Evolutionary conservation across 2,888 invertebrate species (phyloP).

Genomic region (Drosophila infuscata): DNA sequence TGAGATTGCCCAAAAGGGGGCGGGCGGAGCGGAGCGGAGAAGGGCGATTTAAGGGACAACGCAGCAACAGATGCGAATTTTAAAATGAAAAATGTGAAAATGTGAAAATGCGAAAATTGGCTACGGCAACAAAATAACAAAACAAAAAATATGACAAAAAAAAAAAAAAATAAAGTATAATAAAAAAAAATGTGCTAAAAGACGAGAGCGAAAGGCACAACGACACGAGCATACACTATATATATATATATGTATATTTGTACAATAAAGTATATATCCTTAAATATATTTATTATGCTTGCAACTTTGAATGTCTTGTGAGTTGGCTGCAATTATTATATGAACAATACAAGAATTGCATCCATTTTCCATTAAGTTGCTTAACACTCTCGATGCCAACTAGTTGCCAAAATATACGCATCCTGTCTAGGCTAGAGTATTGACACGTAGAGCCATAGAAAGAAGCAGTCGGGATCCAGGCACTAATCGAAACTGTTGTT

Average conservation of each 20-base stretch:
- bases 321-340: too few relatives aligned
- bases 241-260: neutral
- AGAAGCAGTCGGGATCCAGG: constrained; percentile 17
- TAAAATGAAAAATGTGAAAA: constrained; percentile 55
- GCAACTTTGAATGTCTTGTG: neutral
- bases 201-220: neutral
- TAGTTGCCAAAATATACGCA: neutral
- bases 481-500: constrained; percentile 39
- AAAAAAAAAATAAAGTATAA: constrained; percentile 5
- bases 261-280: neutral
- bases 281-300: neutral
- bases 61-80: constrained; percentile 68
- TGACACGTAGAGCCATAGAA: constrained; percentile 23
- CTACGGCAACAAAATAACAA: constrained; percentile 53
- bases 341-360: too few relatives aligned
- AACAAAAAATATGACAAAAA: constrained; percentile 7
- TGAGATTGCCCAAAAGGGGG: neutral
- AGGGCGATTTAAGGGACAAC: constrained; percentile 4
- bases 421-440: constrained; percentile 22
- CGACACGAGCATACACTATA: constrained; percentile 13
- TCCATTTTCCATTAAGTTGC: neutral
- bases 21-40: neutral
- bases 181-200: constrained; percentile 11
- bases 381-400: neutral
- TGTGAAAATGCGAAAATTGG: constrained; percentile 46